Percentiles rank a stretch among this genome's conserved stretches.
These are phyloP conservation scores for Mystacides longicornis DNA, from an alignment of 2,888 invertebrate genomes.

Conservation along the genomic window DNA sequence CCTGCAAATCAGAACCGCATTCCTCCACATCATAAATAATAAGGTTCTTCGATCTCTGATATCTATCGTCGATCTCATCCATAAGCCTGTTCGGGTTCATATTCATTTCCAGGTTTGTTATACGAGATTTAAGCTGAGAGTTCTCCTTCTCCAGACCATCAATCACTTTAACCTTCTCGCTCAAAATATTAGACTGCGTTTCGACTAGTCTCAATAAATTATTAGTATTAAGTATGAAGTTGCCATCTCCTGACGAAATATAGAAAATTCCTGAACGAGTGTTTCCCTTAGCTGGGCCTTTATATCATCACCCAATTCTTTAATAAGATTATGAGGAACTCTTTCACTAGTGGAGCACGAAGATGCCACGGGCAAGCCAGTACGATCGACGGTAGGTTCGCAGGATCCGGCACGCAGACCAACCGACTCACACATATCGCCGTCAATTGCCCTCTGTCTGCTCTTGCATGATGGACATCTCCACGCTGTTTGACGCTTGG, in stretches of 20 bases:
- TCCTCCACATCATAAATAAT: too few relatives aligned
- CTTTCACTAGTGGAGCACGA: not conserved
- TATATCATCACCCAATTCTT: not conserved
- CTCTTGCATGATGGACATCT: not conserved
- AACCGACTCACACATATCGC: not conserved
- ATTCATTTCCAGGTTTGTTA: not conserved
- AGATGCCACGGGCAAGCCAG: not conserved
- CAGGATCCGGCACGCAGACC: not conserved
- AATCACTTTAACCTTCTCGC: not conserved
- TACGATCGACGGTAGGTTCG: not conserved
- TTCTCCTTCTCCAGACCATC: not conserved
- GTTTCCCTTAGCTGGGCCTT: not conserved
- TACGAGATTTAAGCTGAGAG: not conserved
- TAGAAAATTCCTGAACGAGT: not conserved
- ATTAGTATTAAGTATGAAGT: not conserved
- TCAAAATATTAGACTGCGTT: not conserved
- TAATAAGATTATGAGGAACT: not conserved
- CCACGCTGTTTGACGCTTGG: too few relatives aligned
- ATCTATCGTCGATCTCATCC: too few relatives aligned
- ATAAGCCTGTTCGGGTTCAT: too few relatives aligned
- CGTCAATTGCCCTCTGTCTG: not conserved
- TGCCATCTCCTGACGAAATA: not conserved
- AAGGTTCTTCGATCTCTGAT: too few relatives aligned
- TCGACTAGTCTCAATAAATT: not conserved
- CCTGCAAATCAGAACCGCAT: too few relatives aligned